Conservation (phyloP, 2,113 vertebrate species). For the Gobiocypris rarus region DNA sequence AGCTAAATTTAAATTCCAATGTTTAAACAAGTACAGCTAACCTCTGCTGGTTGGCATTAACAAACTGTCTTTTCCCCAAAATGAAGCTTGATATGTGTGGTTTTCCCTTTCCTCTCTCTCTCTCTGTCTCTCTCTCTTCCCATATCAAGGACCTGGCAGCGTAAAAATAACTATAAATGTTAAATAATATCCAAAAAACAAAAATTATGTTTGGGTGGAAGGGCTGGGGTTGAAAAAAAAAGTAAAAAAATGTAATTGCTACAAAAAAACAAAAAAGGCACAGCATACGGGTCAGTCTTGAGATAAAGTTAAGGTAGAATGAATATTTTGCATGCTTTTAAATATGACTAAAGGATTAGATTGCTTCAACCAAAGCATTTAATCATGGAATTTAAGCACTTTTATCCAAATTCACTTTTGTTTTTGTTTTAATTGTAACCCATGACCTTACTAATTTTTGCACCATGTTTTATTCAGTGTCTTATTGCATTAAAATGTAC, state of each 20-base stretch:
- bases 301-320: not conserved
- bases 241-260: no score
- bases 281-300: constrained; percentile 5
- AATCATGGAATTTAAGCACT: not conserved
- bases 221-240: no score
- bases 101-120: constrained; percentile 43
- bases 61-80: constrained; percentile 35
- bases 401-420: not conserved
- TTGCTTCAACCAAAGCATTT: constrained; percentile 61
- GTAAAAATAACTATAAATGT: constrained; percentile 42
- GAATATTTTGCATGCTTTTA: constrained; percentile 14
- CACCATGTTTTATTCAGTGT: constrained; percentile 56
- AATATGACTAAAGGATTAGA: constrained; percentile 60
- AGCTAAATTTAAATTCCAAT: constrained; percentile 27
- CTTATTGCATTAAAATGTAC: constrained; percentile 64
- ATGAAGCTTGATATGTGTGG: constrained; percentile 47
- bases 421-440: not conserved
- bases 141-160: no score
- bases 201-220: constrained; percentile 29
- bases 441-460: not conserved
- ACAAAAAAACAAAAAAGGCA: no score
- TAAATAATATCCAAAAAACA: constrained; percentile 56
- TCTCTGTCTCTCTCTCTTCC: constrained; percentile 23
- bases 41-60: constrained; percentile 33
- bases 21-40: constrained; percentile 14